Percentiles rank a stretch among this genome's conserved stretches.
These are phyloP conservation scores for Falco cherrug DNA, from an alignment of 2,797 vertebrate genomes.

Conservation along the genomic window DNA sequence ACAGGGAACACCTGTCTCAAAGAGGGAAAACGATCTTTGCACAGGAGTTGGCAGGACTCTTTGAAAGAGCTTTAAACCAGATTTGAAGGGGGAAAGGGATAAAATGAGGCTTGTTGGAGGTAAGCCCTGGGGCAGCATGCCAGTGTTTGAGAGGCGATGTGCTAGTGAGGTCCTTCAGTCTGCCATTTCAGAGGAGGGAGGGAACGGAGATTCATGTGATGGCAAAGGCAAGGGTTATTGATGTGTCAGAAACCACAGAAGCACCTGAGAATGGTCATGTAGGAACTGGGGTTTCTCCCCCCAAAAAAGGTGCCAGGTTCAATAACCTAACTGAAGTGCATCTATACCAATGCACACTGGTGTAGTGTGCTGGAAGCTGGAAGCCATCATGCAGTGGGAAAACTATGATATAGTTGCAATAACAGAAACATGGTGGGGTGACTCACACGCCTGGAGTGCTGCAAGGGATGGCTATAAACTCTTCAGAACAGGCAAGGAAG, in stretches of 20 bases:
- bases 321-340: too few species aligned
- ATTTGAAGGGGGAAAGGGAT: background rate
- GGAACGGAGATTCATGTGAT: background rate
- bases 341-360: too few species aligned
- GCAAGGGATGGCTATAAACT: background rate
- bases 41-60: background rate
- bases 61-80: background rate
- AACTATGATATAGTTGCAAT: background rate
- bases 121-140: background rate
- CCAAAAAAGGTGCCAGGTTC: too few species aligned
- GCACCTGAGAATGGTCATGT: too few species aligned
- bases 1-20: background rate
- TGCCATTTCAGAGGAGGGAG: background rate
- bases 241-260: background rate
- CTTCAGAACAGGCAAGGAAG: background rate
- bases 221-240: background rate
- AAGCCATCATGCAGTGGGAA: too few species aligned
- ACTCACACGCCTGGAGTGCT: background rate
- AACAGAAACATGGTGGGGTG: background rate
- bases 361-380: too few species aligned
- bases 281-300: too few species aligned
- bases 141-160: background rate
- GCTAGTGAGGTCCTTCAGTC: background rate
- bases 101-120: background rate
- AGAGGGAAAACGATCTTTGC: background rate